Base-by-base conservation (phyloP, 1,140 invertebrate species). In the Bombus turneri region DNA sequence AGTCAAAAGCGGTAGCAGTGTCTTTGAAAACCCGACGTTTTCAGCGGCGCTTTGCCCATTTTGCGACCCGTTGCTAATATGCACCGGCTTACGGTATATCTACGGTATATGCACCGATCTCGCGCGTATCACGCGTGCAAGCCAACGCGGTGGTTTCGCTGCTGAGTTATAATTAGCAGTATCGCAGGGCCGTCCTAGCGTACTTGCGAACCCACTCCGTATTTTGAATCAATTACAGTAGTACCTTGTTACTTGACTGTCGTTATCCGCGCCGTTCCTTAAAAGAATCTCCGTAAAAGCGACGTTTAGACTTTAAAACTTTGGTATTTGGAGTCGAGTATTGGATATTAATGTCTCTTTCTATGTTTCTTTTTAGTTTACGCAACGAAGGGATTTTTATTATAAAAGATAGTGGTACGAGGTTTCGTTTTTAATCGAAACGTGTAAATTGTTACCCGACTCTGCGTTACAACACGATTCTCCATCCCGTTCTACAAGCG, bases 91-190 rank as follows among this genome's bases (percentile, higher is more conserved):
- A 77, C 57, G 57, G 25, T 59, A 47, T 78, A 86, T 82, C 34
- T 34, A 37, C 59, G 76, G 80, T 31, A 22, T 34, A 34, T 34
- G 39, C 79, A 18, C 66, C 34, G 39, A 47, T 43, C 47, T 69
- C 39, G 73, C 62, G 73, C 80, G 79, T 90, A 88, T 92, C 88
- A 84, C 89, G 86, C 83, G 81, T 84, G 88, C 83, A 87, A 92
- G 84, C 74, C 75, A 90, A 87, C 88, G 87, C 85, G 87, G 87
- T 92, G 90, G 87, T 92, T 92, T 91, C 86, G 86, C 89, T 91
- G 85, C 85, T 72, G 88, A 85, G 92, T 89, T 93, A 93, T 93
- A 93, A 93, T 93, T 93, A 93, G 92, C 87, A 81, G 74, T 86
- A 88, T 90, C 69, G 69, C 88, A 90, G 86, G 83, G 88, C 82